These are phyloP conservation scores for Cyclina sinensis DNA, from an alignment of 1,140 invertebrate species.

Conservation along the genomic window DNA sequence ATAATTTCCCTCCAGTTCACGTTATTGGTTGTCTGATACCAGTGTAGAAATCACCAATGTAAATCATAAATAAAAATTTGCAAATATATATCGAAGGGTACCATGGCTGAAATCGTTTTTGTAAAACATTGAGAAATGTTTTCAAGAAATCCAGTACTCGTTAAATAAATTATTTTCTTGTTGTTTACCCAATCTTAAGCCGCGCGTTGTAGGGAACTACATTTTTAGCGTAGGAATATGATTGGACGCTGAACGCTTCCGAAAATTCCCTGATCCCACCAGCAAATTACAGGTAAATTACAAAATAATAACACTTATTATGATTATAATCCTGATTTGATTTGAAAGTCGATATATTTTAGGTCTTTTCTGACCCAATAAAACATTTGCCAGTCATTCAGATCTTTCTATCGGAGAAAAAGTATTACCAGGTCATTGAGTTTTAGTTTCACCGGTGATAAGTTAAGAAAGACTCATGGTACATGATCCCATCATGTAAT, in stretches of 20 bases:
- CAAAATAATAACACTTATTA: not conserved
- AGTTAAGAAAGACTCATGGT: not conserved
- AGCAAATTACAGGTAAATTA: conserved; percentile 3
- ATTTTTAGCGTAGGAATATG: not conserved
- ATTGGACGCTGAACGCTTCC: not conserved
- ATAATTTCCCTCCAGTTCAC: not conserved
- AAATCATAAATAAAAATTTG: no score
- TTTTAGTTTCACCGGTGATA: not conserved
- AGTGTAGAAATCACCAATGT: no score
- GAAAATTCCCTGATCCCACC: not conserved
- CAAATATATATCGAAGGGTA: no score
- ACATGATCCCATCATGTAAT: not conserved
- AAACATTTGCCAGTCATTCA: no score
- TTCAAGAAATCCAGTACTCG: no score
- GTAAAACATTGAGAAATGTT: no score
- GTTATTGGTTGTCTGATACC: not conserved
- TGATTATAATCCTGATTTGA: not conserved
- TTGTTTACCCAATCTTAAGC: no score
- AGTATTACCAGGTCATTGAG: not conserved
- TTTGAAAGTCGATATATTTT: no score
- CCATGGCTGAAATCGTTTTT: no score
- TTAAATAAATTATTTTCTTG: no score
- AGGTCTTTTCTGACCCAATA: no score
- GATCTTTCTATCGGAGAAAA: not conserved
- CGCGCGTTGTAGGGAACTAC: not conserved